Conservation (phyloP, 2,797 vertebrate species). For the Eupleurogrammus muticus region DNA sequence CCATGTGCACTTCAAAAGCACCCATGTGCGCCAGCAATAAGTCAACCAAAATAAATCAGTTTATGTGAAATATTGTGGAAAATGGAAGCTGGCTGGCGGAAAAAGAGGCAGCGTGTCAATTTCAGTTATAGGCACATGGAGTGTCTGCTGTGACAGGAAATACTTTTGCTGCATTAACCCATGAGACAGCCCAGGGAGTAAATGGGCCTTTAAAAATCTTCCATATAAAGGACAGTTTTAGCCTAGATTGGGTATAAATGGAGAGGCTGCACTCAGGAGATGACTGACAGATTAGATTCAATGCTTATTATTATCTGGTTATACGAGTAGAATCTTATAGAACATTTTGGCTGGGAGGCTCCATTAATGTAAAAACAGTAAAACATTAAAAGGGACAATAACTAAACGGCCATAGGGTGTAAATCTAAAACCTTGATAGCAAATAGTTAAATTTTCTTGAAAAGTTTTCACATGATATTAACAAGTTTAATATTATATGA, state of each 20-base stretch:
- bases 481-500: no score
- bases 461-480: no score
- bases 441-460: no score
- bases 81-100: not conserved
- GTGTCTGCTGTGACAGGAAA: not conserved
- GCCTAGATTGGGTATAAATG: no score
- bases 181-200: not conserved
- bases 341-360: no score
- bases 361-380: no score
- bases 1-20: not conserved
- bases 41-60: constrained; percentile 16
- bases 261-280: not conserved
- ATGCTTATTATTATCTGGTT: no score
- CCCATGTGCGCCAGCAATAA: not conserved
- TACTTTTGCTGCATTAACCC: not conserved
- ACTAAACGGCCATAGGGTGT: no score
- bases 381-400: no score
- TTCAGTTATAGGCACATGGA: no score
- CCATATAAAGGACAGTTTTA: not conserved
- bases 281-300: not conserved
- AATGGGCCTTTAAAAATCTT: not conserved
- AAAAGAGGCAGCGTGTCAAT: not conserved
- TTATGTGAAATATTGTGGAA: constrained; percentile 42
- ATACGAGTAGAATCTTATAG: no score
- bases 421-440: no score